Evolutionary conservation across 2,888 invertebrate species (phyloP), one percentile per base, ranked within the genome.

Genomic region (Platynereis dumerilii): DNA sequence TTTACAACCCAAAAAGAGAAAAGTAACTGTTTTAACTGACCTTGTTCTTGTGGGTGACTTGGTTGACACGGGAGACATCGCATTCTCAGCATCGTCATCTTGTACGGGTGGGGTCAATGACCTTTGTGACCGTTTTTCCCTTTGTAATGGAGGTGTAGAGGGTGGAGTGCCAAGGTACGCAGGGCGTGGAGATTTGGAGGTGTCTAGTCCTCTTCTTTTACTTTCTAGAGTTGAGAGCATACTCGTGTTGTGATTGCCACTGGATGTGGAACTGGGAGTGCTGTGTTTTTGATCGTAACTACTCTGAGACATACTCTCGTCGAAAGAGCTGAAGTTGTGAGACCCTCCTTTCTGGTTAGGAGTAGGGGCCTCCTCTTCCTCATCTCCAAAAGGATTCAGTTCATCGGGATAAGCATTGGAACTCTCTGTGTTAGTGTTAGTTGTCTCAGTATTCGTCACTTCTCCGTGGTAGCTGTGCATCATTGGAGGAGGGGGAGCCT

Each of bases 121-220:
- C 39, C 64, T 29, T 34, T 52, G 26, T 7, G 48, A 39, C 52
- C 28, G 22, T 24, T 39, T 34, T 7, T 34, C 7, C 20, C 62
- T 58, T 52, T 58, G 34, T 12, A 74, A 71, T 56, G 75, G 75
- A 2, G 79, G 78, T 0, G 80, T 76, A 5, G 76, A 66, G 1
- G 78, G 79, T 12, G 78, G 79, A 17, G 79, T 78, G 1, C 79
- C 79, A 59, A 76, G 70, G 69, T 79, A 79, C 12, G 77, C 68
- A 1, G 80, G 79, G 58, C 78, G 67, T 22, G 73, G 69, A 7
- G 56, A 39, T 55, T 61, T 34, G 17, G 20, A 15, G 15, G 20
- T 17, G 17, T 34, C 20, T 34, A 22, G 22, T 12, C 27, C 22
- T 12, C 34, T 34, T 34, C 12, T 34, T 12, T 34, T 34, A 12